Base-by-base conservation (phyloP, 1,140 invertebrate genomes). In the Saccostrea echinata region DNA sequence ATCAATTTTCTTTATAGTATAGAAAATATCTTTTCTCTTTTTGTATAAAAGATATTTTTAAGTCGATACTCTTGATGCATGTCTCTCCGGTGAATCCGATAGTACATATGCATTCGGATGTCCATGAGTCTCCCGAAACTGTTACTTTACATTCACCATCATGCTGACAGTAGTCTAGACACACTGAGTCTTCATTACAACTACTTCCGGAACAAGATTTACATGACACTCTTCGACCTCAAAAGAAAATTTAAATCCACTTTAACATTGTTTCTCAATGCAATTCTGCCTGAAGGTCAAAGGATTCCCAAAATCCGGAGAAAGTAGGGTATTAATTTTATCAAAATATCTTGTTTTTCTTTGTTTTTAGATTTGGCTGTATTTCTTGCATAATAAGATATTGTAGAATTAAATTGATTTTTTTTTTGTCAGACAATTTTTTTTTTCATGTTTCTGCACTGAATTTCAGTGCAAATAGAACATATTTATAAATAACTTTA, bases 51-150 rank as follows among this genome's bases (percentile, higher is more conserved):
- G 21, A 18, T n/a, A 61, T 61, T 21, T 21, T 43, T 43, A 6
- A 43, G 43, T 43, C 9, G 9, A 76, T 76, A 76, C 68, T 76
- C 33, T 12, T 2, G 68, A 33, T 76, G 11, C 68, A 76, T 2
- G 68, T 76, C 30, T 76, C 68, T 30, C 68, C 68, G 68, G 24
- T 30, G 18, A 76, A 76, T 76, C 68, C 68, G 27, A 76, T 16
- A 33, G 68, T 76, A 76, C 68, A 76, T 30, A 16, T 30, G 68
- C 68, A 76, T 1, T 27, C 16, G 30, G 68, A 76, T 12, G 16
- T 33, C 68, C 68, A 76, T 4, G 11, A 3, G 27, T 76, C 27
- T 27, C 30, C 68, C 6, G 30, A 61, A n/a, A 21, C 18, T 61
- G 68, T 76, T 8, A 76, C 27, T 33, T 13, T 33, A 76, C 68